phyloP scores from a whole-genome alignment of 2,113 vertebrate genomes.

The Mastomys natalensis region DNA sequence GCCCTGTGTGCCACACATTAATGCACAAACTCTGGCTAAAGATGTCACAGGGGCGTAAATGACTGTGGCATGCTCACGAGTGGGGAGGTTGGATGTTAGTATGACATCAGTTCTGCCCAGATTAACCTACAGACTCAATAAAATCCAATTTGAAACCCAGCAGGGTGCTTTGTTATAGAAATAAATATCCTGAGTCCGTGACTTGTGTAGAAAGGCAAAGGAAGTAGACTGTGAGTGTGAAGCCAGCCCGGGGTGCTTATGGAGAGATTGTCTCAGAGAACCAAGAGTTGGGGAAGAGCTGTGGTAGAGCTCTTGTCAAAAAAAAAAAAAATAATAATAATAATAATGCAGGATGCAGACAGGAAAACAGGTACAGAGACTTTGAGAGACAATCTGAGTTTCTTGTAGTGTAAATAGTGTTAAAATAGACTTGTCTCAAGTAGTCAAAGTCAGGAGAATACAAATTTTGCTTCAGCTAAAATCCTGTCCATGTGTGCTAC shows the following conservation, averaged over 20 bases:
- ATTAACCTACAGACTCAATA: background rate
- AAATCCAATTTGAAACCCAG: background rate
- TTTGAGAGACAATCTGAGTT: background rate
- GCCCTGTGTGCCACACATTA: background rate
- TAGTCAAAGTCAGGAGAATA: background rate
- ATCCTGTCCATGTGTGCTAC: background rate
- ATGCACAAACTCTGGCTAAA: background rate
- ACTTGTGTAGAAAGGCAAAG: background rate
- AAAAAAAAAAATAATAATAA: background rate
- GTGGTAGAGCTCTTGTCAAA: too few species aligned
- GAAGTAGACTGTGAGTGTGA: background rate
- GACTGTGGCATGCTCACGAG: background rate
- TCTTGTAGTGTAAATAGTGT: background rate
- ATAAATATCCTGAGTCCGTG: background rate
- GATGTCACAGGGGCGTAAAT: background rate
- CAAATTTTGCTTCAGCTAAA: background rate
- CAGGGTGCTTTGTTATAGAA: background rate
- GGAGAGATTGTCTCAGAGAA: background rate
- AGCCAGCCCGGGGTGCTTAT: background rate
- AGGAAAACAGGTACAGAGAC: background rate
- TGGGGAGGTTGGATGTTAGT: background rate
- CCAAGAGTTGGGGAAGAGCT: background rate
- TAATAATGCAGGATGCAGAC: accelerated
- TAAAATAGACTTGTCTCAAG: background rate
- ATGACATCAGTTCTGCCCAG: background rate